Evolutionary conservation across 2,797 vertebrate species (phyloP).

Genomic region (Neosalanx taihuensis): DNA sequence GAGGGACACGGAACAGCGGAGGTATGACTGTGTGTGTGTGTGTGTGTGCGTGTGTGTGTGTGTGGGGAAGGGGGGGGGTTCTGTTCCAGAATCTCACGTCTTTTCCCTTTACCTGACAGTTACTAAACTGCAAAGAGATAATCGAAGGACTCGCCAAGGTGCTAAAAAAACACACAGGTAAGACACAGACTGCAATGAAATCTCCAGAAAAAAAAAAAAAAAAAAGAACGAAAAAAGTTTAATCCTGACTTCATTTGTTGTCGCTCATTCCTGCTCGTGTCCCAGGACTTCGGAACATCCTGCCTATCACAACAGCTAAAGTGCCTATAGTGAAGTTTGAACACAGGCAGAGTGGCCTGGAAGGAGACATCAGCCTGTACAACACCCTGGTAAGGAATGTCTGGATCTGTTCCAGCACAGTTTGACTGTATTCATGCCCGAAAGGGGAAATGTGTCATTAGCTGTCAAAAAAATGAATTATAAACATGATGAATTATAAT

Average conservation of each 20-base stretch:
- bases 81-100: slow-evolving; percentile 24
- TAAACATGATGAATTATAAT: too few relatives aligned
- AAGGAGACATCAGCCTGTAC: slow-evolving; percentile 98
- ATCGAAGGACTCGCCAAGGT: slow-evolving; percentile 96
- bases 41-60: too few relatives aligned
- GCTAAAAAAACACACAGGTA: slow-evolving; percentile 95
- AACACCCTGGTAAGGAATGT: slow-evolving; percentile 89
- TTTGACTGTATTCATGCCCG: neutral
- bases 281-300: slow-evolving; percentile 94
- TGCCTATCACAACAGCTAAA: slow-evolving; percentile 99
- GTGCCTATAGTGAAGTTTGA: slow-evolving; percentile 99
- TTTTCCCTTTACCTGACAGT: slow-evolving; percentile 69
- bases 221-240: too few relatives aligned
- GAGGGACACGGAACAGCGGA: slow-evolving; percentile 96
- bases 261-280: slow-evolving; percentile 13
- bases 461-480: neutral
- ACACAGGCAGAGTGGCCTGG: slow-evolving; percentile 90
- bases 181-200: neutral
- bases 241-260: slow-evolving; percentile 18
- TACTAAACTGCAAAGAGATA: slow-evolving; percentile 98
- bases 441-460: neutral
- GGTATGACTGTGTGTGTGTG: slow-evolving; percentile 65
- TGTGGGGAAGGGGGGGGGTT: neutral
- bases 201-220: too few relatives aligned
- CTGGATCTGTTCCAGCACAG: neutral